phyloP scores from a whole-genome alignment of 2,888 invertebrate genomes.

The Eutolmus rufibarbis region DNA sequence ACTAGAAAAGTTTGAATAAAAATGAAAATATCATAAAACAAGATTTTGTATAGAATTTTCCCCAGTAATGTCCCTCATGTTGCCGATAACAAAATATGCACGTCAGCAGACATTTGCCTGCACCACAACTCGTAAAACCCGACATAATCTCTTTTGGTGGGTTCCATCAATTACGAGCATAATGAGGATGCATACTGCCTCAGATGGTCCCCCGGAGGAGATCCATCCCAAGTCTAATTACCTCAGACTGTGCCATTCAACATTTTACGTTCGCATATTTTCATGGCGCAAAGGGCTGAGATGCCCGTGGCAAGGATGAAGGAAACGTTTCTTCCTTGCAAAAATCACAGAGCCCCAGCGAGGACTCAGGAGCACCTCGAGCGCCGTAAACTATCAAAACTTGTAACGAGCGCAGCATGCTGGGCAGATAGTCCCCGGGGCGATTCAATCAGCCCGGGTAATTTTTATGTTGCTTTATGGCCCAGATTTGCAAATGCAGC shows the following conservation, averaged over 20 bases:
- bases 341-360: background rate
- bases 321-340: background rate
- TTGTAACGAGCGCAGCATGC: background rate
- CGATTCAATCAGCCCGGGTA: background rate
- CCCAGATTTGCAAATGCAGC: slow-evolving; percentile 14
- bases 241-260: background rate
- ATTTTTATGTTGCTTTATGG: slow-evolving; percentile 15
- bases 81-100: background rate
- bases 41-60: background rate
- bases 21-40: too few species aligned
- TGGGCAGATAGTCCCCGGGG: background rate
- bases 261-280: background rate
- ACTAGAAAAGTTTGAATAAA: too few species aligned
- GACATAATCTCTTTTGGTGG: background rate
- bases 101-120: background rate
- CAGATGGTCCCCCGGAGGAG: background rate
- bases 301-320: background rate
- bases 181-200: background rate
- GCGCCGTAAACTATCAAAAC: background rate
- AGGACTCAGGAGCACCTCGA: background rate
- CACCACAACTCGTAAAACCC: background rate
- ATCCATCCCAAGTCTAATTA: background rate
- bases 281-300: background rate
- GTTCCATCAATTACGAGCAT: background rate
- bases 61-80: background rate